phyloP scores from a whole-genome alignment of 2,113 vertebrate genomes.

The Onychorhynchus coronatus region DNA sequence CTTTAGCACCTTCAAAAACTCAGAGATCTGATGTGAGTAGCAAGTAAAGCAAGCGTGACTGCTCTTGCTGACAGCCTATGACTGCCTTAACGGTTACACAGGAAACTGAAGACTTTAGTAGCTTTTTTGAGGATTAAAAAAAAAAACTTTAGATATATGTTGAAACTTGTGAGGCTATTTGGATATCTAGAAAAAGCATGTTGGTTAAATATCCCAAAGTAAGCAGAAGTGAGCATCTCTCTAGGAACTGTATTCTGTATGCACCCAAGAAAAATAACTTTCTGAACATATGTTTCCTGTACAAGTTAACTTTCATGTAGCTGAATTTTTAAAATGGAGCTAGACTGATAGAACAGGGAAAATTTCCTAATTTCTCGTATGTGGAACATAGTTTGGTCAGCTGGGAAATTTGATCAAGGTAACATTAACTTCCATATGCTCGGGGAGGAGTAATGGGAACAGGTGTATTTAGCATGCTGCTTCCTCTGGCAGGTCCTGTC shows the following conservation, averaged over 20 bases:
- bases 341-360: background rate
- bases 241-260: background rate
- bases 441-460: accelerated
- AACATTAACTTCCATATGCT: background rate
- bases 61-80: background rate
- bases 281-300: background rate
- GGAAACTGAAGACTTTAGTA: background rate
- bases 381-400: background rate
- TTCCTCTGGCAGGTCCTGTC: background rate
- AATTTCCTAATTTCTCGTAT: background rate
- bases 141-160: background rate
- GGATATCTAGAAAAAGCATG: background rate
- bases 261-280: background rate
- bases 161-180: background rate
- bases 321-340: background rate
- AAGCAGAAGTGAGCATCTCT: background rate
- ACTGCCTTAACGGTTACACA: background rate
- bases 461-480: background rate
- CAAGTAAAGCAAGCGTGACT: background rate
- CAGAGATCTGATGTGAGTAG: background rate
- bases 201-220: background rate
- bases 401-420: background rate
- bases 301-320: background rate
- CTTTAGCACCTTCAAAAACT: background rate
- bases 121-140: background rate